phyloP scores from a whole-genome alignment of 1,140 invertebrate genomes.

The Microplitis demolitor region DNA sequence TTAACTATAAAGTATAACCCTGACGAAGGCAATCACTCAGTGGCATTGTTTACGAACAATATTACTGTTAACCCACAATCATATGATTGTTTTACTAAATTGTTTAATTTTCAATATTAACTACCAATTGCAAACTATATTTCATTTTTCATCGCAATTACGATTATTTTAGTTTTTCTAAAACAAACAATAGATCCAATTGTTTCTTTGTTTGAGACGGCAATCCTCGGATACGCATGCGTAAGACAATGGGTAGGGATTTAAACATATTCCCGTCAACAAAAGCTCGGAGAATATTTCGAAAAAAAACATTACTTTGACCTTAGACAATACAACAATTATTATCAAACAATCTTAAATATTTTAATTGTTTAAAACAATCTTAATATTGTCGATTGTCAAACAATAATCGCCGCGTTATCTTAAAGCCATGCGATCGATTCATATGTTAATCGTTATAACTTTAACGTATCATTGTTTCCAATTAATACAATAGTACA shows the following conservation, averaged over 20 bases:
- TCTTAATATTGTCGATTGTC: slow-evolving; percentile 33
- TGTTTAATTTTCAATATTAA: too few relatives aligned
- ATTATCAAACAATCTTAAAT: not conserved
- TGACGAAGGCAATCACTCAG: slow-evolving; percentile 59
- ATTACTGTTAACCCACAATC: not conserved
- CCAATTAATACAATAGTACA: too few relatives aligned
- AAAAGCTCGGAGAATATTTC: slow-evolving; percentile 57
- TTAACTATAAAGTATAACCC: slow-evolving; percentile 42
- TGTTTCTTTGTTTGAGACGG: slow-evolving; percentile 36
- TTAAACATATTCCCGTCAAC: slow-evolving; percentile 54
- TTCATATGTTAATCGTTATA: too few relatives aligned
- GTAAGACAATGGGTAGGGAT: slow-evolving; percentile 47
- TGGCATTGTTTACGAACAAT: slow-evolving; percentile 35
- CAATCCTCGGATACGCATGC: slow-evolving; percentile 51
- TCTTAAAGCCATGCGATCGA: slow-evolving; percentile 31
- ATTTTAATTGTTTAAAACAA: not conserved
- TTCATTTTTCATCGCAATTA: too few relatives aligned
- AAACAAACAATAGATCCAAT: slow-evolving; percentile 3
- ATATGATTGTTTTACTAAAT: too few relatives aligned
- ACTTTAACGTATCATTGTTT: slow-evolving; percentile 10
- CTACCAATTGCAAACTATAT: too few relatives aligned
- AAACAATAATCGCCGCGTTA: slow-evolving; percentile 36
- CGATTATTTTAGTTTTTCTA: too few relatives aligned
- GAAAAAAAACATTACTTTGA: slow-evolving; percentile 50
- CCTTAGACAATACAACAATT: slow-evolving; percentile 27